Evolutionary conservation across 2,113 vertebrate genomes (phyloP).

Genomic region (Saimiri boliviensis): DNA sequence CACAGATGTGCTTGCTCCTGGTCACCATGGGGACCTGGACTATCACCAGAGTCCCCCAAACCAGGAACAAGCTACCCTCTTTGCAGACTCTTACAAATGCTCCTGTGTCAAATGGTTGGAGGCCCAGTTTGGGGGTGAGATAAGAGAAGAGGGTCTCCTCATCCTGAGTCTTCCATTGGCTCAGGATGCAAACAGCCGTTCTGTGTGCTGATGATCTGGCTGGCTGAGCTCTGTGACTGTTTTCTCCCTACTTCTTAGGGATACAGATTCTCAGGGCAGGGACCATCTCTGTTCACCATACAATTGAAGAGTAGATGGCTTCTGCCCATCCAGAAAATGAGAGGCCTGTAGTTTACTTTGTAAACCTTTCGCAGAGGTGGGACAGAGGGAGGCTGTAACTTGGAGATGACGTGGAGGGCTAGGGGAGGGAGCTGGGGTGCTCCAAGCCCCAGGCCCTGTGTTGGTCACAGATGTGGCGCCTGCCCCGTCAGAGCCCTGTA

Average conservation of each 20-base stretch:
- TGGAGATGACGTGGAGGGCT: not conserved
- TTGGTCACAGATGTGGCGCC: fast-evolving
- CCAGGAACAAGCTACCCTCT: not conserved
- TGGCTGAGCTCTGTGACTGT: not conserved
- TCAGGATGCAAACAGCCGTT: not conserved
- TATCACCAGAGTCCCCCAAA: not conserved
- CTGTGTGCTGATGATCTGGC: not conserved
- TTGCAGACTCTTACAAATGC: not conserved
- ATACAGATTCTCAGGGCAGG: not conserved
- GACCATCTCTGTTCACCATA: not conserved
- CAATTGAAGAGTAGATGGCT: not conserved
- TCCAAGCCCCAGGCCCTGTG: not conserved
- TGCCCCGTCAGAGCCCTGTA: no score
- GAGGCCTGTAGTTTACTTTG: not conserved
- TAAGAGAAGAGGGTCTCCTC: not conserved
- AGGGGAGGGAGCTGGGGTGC: fast-evolving
- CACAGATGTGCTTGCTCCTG: not conserved
- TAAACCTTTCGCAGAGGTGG: not conserved
- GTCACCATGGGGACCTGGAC: not conserved
- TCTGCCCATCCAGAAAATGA: not conserved
- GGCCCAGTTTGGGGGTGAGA: not conserved
- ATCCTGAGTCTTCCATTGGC: not conserved
- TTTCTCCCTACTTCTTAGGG: not conserved
- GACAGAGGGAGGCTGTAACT: no score
- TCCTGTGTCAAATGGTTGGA: not conserved